A percentile compares a stretch with the other conserved stretches of the same genome.
Evolutionary conservation across 2,797 vertebrate genomes (phyloP).

Genomic region (Dipus sagitta): DNA sequence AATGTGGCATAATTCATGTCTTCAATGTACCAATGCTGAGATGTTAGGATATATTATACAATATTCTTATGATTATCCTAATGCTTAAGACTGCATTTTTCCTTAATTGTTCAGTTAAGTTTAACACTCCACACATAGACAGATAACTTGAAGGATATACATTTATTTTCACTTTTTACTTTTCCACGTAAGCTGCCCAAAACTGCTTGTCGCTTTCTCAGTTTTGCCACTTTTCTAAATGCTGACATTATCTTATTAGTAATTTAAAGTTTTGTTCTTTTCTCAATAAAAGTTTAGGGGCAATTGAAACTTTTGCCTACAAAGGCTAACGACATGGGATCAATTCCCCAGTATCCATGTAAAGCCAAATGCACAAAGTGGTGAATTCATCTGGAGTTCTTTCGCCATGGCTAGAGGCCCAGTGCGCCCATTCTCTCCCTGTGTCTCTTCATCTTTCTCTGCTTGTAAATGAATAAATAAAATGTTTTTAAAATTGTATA

Average conservation of each 20-base stretch:
- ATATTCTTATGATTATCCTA: background rate
- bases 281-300: background rate
- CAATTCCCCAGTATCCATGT: too few species aligned
- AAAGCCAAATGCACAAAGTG: too few species aligned
- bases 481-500: background rate
- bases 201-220: background rate
- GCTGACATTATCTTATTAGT: background rate
- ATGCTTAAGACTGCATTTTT: background rate
- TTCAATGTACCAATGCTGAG: background rate
- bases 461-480: too few species aligned
- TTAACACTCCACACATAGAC: background rate
- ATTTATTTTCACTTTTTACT: constrained; percentile 3
- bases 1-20: background rate
- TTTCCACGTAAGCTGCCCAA: background rate
- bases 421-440: too few species aligned
- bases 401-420: too few species aligned
- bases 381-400: too few species aligned
- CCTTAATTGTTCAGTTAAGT: background rate
- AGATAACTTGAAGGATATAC: background rate
- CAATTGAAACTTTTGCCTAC: too few species aligned
- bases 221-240: background rate
- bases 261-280: background rate
- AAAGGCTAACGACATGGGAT: too few species aligned
- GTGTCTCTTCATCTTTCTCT: too few species aligned
- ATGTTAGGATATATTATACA: background rate